A percentile compares a stretch with the other conserved stretches of the same genome.
Evolutionary conservation across 2,113 vertebrate genomes (phyloP).

Genomic region (Morphnarchus princeps): DNA sequence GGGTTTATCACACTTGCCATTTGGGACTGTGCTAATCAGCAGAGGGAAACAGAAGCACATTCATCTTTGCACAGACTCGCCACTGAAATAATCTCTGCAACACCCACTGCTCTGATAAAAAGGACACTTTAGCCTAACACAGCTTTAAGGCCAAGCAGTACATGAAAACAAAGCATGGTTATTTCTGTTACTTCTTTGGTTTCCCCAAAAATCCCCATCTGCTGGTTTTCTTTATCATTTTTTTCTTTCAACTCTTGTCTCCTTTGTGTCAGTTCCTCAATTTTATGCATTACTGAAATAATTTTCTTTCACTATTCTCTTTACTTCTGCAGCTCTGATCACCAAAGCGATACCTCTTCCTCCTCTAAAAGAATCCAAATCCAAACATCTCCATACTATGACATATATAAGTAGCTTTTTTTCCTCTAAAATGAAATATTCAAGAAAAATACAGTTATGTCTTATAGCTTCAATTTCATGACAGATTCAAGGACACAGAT

Average conservation of each 20-base stretch:
- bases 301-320: not conserved
- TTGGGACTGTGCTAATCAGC: conserved; percentile 80
- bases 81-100: conserved; percentile 81
- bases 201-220: conserved; percentile 74
- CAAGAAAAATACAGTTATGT: not conserved
- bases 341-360: not conserved
- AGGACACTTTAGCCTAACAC: conserved; percentile 72
- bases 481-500: not conserved
- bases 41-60: conserved; percentile 81
- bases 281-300: conserved; percentile 3
- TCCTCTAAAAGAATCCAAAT: not conserved
- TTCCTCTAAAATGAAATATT: not conserved
- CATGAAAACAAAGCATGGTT: conserved; percentile 74
- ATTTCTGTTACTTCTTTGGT: conserved; percentile 67
- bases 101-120: conserved; percentile 73
- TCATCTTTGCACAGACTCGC: conserved; percentile 78
- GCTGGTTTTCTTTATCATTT: conserved; percentile 67
- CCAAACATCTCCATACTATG: not conserved
- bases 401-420: not conserved
- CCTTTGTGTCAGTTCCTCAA: conserved; percentile 1
- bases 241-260: conserved; percentile 61
- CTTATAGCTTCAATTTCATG: not conserved
- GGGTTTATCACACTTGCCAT: conserved; percentile 82
- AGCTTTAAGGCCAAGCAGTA: conserved; percentile 77
- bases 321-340: conserved; percentile 15